A percentile compares a stretch with the other conserved stretches of the same genome.
These are phyloP conservation scores for Spatulosminthurus flaviceps DNA, from an alignment of 2,888 invertebrate species.

Conservation along the genomic window DNA sequence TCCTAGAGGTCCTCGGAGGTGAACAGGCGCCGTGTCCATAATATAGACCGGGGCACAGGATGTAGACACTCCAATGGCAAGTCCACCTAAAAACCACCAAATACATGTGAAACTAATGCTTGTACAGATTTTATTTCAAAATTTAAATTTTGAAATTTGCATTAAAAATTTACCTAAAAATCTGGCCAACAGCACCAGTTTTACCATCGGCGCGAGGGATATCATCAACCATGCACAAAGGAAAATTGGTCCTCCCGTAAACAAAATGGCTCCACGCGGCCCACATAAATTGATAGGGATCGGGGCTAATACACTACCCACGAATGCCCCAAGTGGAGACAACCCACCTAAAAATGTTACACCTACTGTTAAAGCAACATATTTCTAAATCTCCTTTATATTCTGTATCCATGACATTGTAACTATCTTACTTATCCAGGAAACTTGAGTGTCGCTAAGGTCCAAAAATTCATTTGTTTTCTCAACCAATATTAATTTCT, in stretches of 20 bases:
- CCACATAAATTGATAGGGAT: slow-evolving; percentile 54
- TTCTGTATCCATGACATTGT: no score
- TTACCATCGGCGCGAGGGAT: slow-evolving; percentile 51
- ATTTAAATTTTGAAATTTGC: background rate
- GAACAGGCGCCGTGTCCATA: slow-evolving; percentile 55
- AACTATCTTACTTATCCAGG: slow-evolving; percentile 58
- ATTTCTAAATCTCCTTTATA: no score
- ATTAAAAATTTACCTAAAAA: slow-evolving; percentile 49
- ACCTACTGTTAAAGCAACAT: no score
- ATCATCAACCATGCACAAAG: slow-evolving; percentile 56
- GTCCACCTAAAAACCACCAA: slow-evolving; percentile 58
- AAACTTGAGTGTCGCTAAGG: slow-evolving; percentile 52
- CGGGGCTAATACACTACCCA: slow-evolving; percentile 54
- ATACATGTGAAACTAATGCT: no score
- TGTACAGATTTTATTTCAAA: no score
- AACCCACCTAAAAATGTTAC: slow-evolving; percentile 57
- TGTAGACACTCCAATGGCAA: slow-evolving; percentile 56
- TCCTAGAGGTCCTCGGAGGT: slow-evolving; percentile 57
- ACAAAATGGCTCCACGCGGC: slow-evolving; percentile 56
- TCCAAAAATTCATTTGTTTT: slow-evolving; percentile 29
- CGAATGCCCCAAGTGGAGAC: slow-evolving; percentile 57
- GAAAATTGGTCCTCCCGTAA: slow-evolving; percentile 51
- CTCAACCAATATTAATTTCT: background rate
- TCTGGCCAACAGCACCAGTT: slow-evolving; percentile 51
- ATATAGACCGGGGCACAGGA: slow-evolving; percentile 56